Base-by-base conservation (phyloP, 2,888 invertebrate genomes). In the Unio pictorum region DNA sequence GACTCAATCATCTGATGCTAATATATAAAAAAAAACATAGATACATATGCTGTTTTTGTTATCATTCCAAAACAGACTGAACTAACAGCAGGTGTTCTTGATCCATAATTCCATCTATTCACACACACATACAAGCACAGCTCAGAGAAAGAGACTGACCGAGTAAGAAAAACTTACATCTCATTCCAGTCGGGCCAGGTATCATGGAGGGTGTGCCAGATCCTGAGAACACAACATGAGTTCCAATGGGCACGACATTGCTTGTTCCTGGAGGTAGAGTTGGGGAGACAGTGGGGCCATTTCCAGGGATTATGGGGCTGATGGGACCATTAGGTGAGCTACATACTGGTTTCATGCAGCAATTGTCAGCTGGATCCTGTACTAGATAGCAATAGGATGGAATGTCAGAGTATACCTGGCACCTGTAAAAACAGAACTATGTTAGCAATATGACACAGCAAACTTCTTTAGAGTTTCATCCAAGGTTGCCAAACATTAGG, bases 241-340 rank as follows among this genome's bases (percentile, higher is more conserved):
- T 81, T 57, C 84, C 84, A 15, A 84, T 71, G 4, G 84, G 84
- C 28, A 84, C 71, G 34, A 83, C 73, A 71, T 84, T 81, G 55
- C 73, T 70, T 63, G 80, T 74, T 54, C 65, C 71, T 3, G 84
- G 78, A 54, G 78, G 71, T 55, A 80, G 75, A 15, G 78, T 75
- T 15, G 80, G 77, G 15, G 77, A 76, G 7, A 69, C 71, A 5
- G 82, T 82, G 1, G 79, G 76, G 30, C 70, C 66, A 20, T 59
- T 62, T 34, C 66, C 69, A 61, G 76, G 75, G 18, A 74, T 67
- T 63, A 81, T 30, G 6, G 82, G 80, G 6, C 67, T 73, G n/a
- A 82, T 77, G 23, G 74, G 68, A 56, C 81, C 83, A 20, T 73
- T 73, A 15, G 55, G 62, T 15, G 68, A 68, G 8, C 75, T 72